Conservation (phyloP, 1,140 invertebrate species). For the Heliconius congener region DNA sequence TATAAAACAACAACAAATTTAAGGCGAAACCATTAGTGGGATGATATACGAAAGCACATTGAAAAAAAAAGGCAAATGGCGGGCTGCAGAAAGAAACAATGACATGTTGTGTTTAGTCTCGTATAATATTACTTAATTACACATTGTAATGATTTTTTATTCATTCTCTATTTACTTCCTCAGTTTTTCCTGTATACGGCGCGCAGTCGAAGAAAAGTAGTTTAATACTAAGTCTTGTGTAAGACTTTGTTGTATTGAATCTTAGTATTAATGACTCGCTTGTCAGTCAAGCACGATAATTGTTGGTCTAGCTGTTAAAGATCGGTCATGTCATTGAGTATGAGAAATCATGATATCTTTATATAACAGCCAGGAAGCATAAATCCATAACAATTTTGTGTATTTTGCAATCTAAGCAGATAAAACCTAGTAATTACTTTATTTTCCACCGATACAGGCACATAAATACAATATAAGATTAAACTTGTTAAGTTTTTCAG, state of each 20-base stretch:
- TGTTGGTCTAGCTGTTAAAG: neutral
- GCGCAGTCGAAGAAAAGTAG: neutral
- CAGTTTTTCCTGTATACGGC: neutral
- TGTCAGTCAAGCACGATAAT: neutral
- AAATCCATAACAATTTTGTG: no score
- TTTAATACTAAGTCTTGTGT: neutral
- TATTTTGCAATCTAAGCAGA: no score
- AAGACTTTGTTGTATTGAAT: neutral
- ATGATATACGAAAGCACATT: neutral
- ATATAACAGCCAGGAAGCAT: no score
- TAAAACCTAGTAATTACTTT: no score
- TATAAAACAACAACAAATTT: no score
- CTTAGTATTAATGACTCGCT: neutral
- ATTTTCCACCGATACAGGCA: no score
- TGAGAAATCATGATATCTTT: neutral
- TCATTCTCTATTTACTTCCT: constrained; percentile 11
- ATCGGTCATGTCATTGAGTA: neutral
- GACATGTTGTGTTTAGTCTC: neutral
- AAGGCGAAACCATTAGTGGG: no score
- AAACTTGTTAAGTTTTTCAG: no score
- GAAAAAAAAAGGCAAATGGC: neutral
- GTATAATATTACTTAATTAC: constrained; percentile 16
- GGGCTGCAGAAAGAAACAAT: constrained; percentile 1
- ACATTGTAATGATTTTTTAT: neutral
- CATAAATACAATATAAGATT: no score